Conservation (phyloP, 2,888 invertebrate species). For the Diaperis boleti region DNA sequence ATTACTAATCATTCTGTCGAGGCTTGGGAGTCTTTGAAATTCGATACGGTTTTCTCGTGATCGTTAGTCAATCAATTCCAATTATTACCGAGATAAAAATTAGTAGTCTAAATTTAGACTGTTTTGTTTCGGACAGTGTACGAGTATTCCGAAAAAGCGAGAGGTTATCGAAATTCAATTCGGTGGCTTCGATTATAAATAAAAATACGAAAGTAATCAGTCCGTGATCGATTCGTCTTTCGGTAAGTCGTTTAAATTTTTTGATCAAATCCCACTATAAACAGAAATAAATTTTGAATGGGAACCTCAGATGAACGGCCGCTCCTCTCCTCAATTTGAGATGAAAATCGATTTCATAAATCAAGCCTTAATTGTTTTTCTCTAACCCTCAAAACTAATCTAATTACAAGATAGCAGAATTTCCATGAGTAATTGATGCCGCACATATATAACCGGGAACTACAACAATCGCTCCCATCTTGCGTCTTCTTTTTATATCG, state of each 20-base stretch:
- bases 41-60: constrained; percentile 6
- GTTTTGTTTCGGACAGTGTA: constrained; percentile 20
- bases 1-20: too few species aligned
- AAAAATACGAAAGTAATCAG: constrained; percentile 23
- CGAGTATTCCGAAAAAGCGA: constrained; percentile 27
- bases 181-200: constrained; percentile 38
- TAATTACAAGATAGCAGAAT: constrained; percentile 15
- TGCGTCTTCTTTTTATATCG: too few species aligned
- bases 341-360: constrained; percentile 14
- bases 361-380: constrained; percentile 24
- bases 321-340: not conserved
- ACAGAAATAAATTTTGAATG: too few species aligned
- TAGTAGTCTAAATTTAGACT: constrained; percentile 18
- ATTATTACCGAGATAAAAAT: constrained; percentile 23
- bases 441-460: constrained; percentile 5
- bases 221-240: constrained; percentile 30
- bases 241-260: constrained; percentile 30
- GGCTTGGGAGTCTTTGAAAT: constrained; percentile 23
- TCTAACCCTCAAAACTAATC: constrained; percentile 14
- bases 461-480: constrained; percentile 2
- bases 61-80: constrained; percentile 19
- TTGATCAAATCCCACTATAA: constrained; percentile 3
- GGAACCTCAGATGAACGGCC: not conserved
- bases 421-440: constrained; percentile 4
- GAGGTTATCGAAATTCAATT: constrained; percentile 44